Evolutionary conservation across 2,113 vertebrate species (phyloP).

Genomic region (Cyprinodon tularosa): DNA sequence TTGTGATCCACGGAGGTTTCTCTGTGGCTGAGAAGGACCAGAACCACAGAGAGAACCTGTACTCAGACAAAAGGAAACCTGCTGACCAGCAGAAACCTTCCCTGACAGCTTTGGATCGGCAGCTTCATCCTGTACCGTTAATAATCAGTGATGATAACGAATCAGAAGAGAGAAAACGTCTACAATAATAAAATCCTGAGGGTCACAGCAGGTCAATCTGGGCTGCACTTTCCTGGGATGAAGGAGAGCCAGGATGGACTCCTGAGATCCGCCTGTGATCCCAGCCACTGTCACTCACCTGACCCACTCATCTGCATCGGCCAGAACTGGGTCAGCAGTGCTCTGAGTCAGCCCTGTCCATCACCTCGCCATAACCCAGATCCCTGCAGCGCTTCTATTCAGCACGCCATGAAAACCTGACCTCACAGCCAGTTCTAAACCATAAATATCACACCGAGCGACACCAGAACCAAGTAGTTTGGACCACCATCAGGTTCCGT

Average conservation of each 20-base stretch:
- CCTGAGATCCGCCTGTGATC: slow-evolving; percentile 3
- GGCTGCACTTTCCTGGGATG: slow-evolving; percentile 23
- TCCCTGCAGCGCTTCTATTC: neutral
- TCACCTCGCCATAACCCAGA: neutral
- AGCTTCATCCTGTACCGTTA: no score
- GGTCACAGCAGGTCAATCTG: slow-evolving; percentile 1
- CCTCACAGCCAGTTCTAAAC: neutral
- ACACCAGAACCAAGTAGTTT: no score
- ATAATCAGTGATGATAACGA: no score
- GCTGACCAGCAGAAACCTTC: neutral
- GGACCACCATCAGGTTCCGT: no score
- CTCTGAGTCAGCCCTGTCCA: slow-evolving; percentile 12
- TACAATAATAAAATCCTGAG: no score
- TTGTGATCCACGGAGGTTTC: neutral
- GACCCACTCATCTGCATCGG: slow-evolving; percentile 37
- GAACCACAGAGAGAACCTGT: no score
- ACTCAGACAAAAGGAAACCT: neutral
- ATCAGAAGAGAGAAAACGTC: no score
- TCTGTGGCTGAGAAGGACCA: neutral
- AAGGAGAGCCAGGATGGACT: slow-evolving; percentile 13
- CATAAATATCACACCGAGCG: neutral
- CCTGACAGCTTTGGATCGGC: no score
- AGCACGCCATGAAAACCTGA: neutral
- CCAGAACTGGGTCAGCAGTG: slow-evolving; percentile 38
- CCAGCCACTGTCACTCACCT: neutral